Conservation (phyloP, 2,797 vertebrate species). For the Neosalanx taihuensis region DNA sequence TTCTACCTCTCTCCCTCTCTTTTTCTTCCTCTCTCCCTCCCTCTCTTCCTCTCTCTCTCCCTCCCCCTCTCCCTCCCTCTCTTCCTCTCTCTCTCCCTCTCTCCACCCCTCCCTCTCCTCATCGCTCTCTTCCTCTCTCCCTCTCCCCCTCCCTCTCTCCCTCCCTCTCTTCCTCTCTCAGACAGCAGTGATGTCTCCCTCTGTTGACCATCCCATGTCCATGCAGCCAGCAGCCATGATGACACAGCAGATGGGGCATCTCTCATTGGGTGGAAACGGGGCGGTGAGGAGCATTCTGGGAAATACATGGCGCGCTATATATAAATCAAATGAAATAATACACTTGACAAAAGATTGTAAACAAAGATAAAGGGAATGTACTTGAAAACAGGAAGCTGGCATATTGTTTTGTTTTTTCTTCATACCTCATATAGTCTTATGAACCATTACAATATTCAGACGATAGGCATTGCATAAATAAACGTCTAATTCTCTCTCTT, state of each 20-base stretch:
- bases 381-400: neutral
- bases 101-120: no score
- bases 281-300: conserved; percentile 79
- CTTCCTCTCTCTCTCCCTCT: no score
- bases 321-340: neutral
- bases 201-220: conserved; percentile 97
- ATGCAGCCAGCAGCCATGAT: conserved; percentile 95
- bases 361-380: neutral
- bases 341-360: neutral
- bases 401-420: no score
- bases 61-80: no score
- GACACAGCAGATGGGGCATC: conserved; percentile 98
- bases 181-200: conserved; percentile 96
- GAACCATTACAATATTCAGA: neutral
- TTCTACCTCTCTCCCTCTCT: neutral
- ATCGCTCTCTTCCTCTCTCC: neutral
- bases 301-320: neutral
- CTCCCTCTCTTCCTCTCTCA: conserved; percentile 47
- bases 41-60: no score
- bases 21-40: no score
- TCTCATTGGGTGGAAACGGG: conserved; percentile 93
- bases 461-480: neutral
- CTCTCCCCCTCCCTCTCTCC: neutral
- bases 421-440: no score
- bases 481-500: conserved; percentile 23